These are phyloP conservation scores for Balearica regulorum DNA, from an alignment of 2,797 vertebrate genomes.

Conservation along the genomic window DNA sequence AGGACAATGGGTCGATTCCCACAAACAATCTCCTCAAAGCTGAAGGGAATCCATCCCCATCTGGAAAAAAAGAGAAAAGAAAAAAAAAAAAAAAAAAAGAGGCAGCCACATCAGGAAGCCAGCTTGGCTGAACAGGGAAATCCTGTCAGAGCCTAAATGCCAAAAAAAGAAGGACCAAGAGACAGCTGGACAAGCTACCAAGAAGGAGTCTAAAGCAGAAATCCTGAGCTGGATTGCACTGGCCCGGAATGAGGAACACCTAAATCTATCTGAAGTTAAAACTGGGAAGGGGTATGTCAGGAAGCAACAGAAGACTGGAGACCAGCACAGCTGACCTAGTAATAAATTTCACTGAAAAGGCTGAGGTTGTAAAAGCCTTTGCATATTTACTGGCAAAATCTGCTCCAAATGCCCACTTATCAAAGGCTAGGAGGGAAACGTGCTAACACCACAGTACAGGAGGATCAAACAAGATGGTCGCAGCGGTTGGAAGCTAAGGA, in stretches of 20 bases:
- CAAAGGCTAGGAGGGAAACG: neutral
- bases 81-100: neutral
- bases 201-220: neutral
- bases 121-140: neutral
- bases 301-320: neutral
- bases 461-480: neutral
- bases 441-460: neutral
- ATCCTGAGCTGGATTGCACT: neutral
- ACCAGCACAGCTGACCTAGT: neutral
- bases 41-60: neutral
- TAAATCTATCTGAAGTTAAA: neutral
- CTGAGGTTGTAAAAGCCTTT: neutral
- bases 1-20: neutral
- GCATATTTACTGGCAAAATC: neutral
- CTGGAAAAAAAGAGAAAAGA: too few species aligned
- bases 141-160: neutral
- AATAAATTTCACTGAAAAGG: neutral
- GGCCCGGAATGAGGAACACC: neutral
- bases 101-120: neutral
- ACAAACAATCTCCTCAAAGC: neutral
- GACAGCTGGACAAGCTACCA: neutral
- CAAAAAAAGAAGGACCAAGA: too few species aligned
- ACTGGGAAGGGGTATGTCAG: neutral
- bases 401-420: neutral
- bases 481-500: accelerated